Base-by-base conservation (phyloP, 64 coral and sea anemone genomes). In the Hydrozoanthus tunicans region DNA sequence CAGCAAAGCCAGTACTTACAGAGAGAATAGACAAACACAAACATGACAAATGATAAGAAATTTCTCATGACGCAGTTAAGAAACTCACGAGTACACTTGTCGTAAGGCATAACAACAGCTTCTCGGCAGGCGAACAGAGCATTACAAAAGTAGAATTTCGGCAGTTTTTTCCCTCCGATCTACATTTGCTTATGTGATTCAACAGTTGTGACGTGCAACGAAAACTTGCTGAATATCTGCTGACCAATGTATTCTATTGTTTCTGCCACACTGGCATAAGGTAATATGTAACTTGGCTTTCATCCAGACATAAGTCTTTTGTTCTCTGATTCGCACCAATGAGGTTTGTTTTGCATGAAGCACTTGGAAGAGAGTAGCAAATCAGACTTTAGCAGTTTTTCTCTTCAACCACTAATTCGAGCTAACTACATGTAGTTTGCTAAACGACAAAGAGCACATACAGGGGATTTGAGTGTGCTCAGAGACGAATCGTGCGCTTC, bases 11-110 rank as follows among this genome's bases (percentile, higher is more conserved):
- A 11, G 69, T 88, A 88, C 84, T 88, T 88, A 88, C 84, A 88
- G 84, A 88, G 54, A 56, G 68, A 59, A 51, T 88, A 88, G 84
- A 88, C 84, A 88, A 88, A 88, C 84, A 88, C 24, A 51, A 56
- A 88, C 32, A 43, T 43, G 32, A 73, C 55, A 88, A 67, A 88
- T 43, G 2, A 43, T 43, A 25, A 56, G 26, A 81, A 62, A 6
- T 70, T 85, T 59, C 6, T 56, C 55, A 59, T 88, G 84, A 88
- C 84, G 84, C 84, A 88, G 84, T 43, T 59, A 74, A 88, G 59
- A 81, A 54, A 58, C 70, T 82, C 60, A 88, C 68, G 51, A 88
- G 54, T 5, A 88, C 32, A 60, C 56, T 75, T 54, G 55, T 73
- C 56, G 68, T 75, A 5, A 88, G n/a, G 70, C 25, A 74, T 4